phyloP scores from a whole-genome alignment of 2,113 vertebrate genomes.

The Theristicus caerulescens region DNA sequence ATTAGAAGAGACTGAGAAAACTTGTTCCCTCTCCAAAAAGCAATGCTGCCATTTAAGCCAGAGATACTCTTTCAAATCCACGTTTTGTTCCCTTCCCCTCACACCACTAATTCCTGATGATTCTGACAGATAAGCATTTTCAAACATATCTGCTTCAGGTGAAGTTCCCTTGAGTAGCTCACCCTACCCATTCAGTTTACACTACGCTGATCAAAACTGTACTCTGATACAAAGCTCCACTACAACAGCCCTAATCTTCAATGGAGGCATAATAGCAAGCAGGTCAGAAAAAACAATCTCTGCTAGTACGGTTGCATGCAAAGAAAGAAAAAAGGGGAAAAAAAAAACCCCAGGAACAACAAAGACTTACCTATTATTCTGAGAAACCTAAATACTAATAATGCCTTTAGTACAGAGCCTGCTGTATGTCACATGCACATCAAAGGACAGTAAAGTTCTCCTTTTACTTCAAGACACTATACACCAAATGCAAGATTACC shows the following conservation, averaged over 20 bases:
- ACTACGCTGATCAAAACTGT: background rate
- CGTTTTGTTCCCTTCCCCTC: background rate
- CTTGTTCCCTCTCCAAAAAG: background rate
- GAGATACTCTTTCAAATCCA: background rate
- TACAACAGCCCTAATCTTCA: background rate
- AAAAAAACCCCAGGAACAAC: fast-evolving
- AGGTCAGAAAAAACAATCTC: background rate
- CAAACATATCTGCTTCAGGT: background rate
- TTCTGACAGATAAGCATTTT: background rate
- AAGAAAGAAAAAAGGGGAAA: fast-evolving
- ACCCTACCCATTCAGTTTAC: background rate
- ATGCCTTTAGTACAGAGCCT: background rate
- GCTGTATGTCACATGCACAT: fast-evolving
- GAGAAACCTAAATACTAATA: background rate
- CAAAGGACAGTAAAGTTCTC: background rate
- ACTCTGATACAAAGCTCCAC: background rate
- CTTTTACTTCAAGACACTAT: background rate
- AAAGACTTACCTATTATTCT: background rate
- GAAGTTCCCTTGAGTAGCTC: background rate
- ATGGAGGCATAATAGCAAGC: fast-evolving
- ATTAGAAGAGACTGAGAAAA: background rate
- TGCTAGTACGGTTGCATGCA: background rate
- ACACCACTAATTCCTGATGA: background rate
- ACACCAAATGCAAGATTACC: background rate
- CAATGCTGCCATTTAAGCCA: background rate